A percentile compares a stretch with the other conserved stretches of the same genome.
phyloP scores from a whole-genome alignment of 2,113 vertebrate genomes.

The Cyprinus carpio region DNA sequence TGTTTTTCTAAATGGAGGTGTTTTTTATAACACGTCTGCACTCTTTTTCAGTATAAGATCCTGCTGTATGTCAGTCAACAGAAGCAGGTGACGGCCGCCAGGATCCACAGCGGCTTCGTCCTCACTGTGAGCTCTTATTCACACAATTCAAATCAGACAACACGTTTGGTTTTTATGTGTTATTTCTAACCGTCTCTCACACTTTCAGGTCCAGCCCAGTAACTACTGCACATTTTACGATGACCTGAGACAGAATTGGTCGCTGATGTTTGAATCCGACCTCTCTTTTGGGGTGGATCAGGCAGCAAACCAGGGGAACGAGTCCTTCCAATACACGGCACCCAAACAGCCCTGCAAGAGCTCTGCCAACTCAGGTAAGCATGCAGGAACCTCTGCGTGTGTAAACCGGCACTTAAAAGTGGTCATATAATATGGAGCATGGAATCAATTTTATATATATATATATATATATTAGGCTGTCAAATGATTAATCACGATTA shows the following conservation, averaged over 20 bases:
- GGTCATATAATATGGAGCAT: too few species aligned
- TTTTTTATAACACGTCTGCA: not conserved
- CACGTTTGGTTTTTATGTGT: not conserved
- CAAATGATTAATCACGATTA: too few species aligned
- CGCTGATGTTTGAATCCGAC: constrained; percentile 94
- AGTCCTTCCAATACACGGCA: constrained; percentile 95
- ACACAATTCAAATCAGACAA: too few species aligned
- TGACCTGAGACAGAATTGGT: constrained; percentile 96
- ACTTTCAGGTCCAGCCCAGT: constrained; percentile 84
- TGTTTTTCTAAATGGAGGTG: constrained; percentile 31
- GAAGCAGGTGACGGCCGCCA: constrained; percentile 84
- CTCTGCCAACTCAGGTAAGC: constrained; percentile 76
- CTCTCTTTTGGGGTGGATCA: constrained; percentile 90
- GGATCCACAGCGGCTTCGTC: constrained; percentile 83
- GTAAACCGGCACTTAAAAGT: too few species aligned
- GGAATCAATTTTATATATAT: too few species aligned
- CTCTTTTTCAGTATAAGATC: constrained; percentile 84
- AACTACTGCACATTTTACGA: constrained; percentile 96
- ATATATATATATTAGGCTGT: too few species aligned
- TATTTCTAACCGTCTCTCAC: not conserved
- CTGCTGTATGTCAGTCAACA: constrained; percentile 93
- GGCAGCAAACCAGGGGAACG: constrained; percentile 81
- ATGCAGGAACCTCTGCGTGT: too few species aligned
- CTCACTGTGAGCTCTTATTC: constrained; percentile 81
- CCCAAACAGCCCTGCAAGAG: constrained; percentile 93